phyloP scores from a whole-genome alignment of 2,113 vertebrate species.

The Leptobrachium ailaonicum region DNA sequence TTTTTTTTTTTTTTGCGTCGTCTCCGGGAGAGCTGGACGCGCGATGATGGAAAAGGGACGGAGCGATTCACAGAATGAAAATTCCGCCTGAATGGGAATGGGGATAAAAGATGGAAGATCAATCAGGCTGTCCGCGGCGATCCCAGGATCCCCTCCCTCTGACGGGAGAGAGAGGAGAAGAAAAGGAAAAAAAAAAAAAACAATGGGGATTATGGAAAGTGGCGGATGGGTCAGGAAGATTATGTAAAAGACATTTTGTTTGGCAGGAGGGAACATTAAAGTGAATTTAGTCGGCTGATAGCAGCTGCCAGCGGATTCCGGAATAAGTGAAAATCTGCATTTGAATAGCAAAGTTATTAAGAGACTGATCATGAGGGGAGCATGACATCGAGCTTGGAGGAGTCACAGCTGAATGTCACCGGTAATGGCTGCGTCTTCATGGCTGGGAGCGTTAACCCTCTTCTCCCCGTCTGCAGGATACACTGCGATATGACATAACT shows the following conservation, averaged over 20 bases:
- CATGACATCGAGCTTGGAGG: neutral
- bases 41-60: too few species aligned
- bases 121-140: neutral
- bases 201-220: slow-evolving; percentile 36
- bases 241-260: slow-evolving; percentile 1
- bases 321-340: slow-evolving; percentile 23
- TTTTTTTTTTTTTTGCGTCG: too few species aligned
- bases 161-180: too few species aligned
- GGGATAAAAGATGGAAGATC: neutral
- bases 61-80: too few species aligned
- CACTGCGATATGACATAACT: too few species aligned
- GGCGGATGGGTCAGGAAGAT: neutral
- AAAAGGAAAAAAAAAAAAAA: neutral
- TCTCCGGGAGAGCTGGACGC: too few species aligned
- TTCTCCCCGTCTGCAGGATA: neutral
- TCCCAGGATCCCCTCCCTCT: neutral
- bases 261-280: slow-evolving; percentile 16
- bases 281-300: neutral
- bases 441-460: neutral
- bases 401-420: neutral
- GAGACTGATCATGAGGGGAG: neutral
- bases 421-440: neutral
- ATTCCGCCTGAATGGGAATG: neutral
- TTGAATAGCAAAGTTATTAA: slow-evolving; percentile 27
- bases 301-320: neutral